phyloP scores from a whole-genome alignment of 2,113 vertebrate genomes.

The Ageneiosus marmoratus region DNA sequence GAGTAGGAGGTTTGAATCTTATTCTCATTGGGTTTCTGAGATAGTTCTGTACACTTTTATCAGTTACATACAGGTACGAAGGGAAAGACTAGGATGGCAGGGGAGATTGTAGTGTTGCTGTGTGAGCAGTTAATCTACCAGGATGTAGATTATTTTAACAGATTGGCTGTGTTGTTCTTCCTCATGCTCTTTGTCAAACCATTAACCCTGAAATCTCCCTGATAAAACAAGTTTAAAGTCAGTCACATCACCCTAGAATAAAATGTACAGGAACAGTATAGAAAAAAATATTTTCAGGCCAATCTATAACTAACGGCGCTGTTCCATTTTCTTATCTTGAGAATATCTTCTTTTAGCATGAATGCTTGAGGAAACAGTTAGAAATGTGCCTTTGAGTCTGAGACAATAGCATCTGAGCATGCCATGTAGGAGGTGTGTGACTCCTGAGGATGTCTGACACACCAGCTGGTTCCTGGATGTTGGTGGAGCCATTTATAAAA shows the following conservation, averaged over 20 bases:
- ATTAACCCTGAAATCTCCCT: not conserved
- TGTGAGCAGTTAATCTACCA: not conserved
- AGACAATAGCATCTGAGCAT: not conserved
- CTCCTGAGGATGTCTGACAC: not conserved
- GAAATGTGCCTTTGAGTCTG: not conserved
- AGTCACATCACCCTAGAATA: no score
- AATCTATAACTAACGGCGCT: not conserved
- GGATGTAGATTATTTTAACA: not conserved
- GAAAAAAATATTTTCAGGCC: not conserved
- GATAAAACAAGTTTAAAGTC: not conserved
- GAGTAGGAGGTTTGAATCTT: not conserved
- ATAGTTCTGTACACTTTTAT: not conserved
- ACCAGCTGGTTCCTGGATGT: not conserved
- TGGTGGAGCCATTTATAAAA: constrained; percentile 12
- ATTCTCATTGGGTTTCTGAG: not conserved
- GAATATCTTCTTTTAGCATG: not conserved
- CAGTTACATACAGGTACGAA: not conserved
- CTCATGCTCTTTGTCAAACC: not conserved
- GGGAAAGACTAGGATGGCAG: not conserved
- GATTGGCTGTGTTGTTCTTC: not conserved
- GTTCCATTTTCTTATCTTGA: not conserved
- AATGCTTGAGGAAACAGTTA: not conserved
- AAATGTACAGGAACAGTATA: no score
- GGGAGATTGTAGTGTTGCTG: not conserved
- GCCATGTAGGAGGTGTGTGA: not conserved